Evolutionary conservation across 2,113 vertebrate genomes (phyloP).

Genomic region (Bettongia penicillata): DNA sequence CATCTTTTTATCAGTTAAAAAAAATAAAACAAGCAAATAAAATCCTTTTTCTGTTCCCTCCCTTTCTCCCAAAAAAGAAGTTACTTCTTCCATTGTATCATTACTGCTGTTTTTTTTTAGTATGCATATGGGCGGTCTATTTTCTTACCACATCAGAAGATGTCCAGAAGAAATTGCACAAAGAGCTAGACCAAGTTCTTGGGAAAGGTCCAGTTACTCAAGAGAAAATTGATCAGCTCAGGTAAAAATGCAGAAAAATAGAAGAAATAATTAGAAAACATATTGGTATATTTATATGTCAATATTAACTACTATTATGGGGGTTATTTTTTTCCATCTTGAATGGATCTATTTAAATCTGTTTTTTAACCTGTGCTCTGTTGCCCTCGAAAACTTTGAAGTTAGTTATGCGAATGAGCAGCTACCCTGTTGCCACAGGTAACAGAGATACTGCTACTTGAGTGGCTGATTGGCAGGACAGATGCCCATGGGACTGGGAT

Average conservation of each 20-base stretch:
- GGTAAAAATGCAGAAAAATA: conserved; percentile 81
- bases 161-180: conserved; percentile 91
- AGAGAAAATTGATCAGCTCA: conserved; percentile 93
- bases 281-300: not conserved
- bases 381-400: conserved; percentile 34
- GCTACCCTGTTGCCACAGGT: not conserved
- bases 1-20: conserved; percentile 30
- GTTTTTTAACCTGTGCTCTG: conserved; percentile 21
- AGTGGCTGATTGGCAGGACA: not conserved
- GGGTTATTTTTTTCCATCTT: not conserved
- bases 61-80: not conserved
- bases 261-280: conserved; percentile 28
- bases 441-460: not conserved
- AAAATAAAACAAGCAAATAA: not conserved
- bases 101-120: conserved; percentile 81
- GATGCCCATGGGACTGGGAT: not conserved
- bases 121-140: conserved; percentile 96
- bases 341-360: conserved; percentile 42
- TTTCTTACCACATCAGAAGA: conserved; percentile 93
- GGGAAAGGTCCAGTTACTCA: conserved; percentile 90
- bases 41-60: conserved; percentile 9
- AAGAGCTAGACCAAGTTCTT: conserved; percentile 90
- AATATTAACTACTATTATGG: not conserved
- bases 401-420: not conserved
- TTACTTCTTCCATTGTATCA: conserved; percentile 51